Evolutionary conservation across 2,888 invertebrate genomes (phyloP).

Genomic region (Tiliacea aurago): DNA sequence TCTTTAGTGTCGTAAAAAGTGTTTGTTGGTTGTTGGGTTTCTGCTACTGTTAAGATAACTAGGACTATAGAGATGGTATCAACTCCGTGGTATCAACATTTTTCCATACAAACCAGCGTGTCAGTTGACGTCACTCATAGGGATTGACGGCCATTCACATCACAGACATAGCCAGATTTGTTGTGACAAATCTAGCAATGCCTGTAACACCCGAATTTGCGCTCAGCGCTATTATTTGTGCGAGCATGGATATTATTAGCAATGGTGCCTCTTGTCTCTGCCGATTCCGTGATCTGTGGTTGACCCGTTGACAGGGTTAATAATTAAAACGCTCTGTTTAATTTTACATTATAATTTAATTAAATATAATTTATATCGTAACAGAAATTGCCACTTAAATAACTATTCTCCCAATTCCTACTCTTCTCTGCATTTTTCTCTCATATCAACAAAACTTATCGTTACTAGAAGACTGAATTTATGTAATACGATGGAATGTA

Average conservation of each 20-base stretch:
- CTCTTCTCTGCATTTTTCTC: background rate
- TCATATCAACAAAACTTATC: constrained; percentile 19
- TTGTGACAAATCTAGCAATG: too few relatives aligned
- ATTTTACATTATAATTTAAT: constrained; percentile 38
- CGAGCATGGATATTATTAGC: background rate
- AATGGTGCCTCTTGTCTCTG: background rate
- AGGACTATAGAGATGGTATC: too few relatives aligned
- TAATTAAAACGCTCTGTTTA: constrained; percentile 19
- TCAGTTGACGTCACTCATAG: too few relatives aligned
- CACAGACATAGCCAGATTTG: too few relatives aligned
- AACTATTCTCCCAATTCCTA: constrained; percentile 12
- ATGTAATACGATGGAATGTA: constrained; percentile 41
- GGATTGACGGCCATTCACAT: background rate
- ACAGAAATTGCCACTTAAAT: constrained; percentile 19
- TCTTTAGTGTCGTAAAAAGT: too few relatives aligned
- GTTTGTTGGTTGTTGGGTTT: too few relatives aligned
- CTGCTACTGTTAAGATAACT: too few relatives aligned
- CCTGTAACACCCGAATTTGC: background rate
- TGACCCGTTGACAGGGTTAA: background rate
- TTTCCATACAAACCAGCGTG: too few relatives aligned
- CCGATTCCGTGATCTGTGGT: background rate
- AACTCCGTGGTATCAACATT: too few relatives aligned
- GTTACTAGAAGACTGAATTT: constrained; percentile 5
- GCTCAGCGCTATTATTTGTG: background rate
- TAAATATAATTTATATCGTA: constrained; percentile 36